A percentile compares a stretch with the other conserved stretches of the same genome.
These are phyloP conservation scores for Drosophila micromelanica DNA, from an alignment of 1,140 invertebrate species.

Conservation along the genomic window DNA sequence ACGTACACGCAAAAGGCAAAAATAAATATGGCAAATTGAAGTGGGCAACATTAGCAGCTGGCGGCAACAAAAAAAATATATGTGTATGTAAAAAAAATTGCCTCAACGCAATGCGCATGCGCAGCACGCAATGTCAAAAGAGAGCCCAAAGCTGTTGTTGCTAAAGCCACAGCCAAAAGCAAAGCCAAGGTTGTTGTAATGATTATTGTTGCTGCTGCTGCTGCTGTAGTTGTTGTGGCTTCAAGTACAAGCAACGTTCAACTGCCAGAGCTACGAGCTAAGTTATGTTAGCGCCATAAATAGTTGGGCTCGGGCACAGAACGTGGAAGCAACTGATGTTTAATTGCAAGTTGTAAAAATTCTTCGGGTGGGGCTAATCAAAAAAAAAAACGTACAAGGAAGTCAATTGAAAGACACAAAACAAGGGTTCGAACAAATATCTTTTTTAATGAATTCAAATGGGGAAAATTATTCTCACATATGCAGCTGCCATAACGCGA, in stretches of 20 bases:
- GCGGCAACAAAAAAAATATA: slow-evolving; percentile 14
- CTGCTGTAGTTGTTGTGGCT: slow-evolving; percentile 22
- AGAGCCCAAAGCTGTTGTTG: slow-evolving; percentile 28
- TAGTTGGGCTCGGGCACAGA: slow-evolving; percentile 31
- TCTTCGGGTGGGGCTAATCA: slow-evolving; percentile 33
- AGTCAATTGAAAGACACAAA: slow-evolving; percentile 12
- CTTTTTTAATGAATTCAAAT: slow-evolving; percentile 9
- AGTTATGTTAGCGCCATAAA: slow-evolving; percentile 57
- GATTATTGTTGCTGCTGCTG: slow-evolving; percentile 28
- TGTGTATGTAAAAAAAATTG: background rate
- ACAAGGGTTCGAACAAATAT: slow-evolving; percentile 7
- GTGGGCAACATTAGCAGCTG: slow-evolving; percentile 47
- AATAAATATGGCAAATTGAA: slow-evolving; percentile 60
- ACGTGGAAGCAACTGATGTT: slow-evolving; percentile 23
- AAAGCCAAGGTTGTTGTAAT: slow-evolving; percentile 51
- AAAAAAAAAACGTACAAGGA: slow-evolving; percentile 33
- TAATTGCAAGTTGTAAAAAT: slow-evolving; percentile 53
- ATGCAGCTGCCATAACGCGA: background rate
- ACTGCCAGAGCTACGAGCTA: slow-evolving; percentile 14
- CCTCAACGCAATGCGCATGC: slow-evolving; percentile 52
- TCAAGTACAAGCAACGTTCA: slow-evolving; percentile 31
- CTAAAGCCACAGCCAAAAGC: slow-evolving; percentile 39
- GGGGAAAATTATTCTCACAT: background rate
- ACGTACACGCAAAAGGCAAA: slow-evolving; percentile 50
- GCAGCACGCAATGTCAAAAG: slow-evolving; percentile 55